These are phyloP conservation scores for Agrilus cyanescens DNA, from an alignment of 2,888 invertebrate genomes.

Conservation along the genomic window DNA sequence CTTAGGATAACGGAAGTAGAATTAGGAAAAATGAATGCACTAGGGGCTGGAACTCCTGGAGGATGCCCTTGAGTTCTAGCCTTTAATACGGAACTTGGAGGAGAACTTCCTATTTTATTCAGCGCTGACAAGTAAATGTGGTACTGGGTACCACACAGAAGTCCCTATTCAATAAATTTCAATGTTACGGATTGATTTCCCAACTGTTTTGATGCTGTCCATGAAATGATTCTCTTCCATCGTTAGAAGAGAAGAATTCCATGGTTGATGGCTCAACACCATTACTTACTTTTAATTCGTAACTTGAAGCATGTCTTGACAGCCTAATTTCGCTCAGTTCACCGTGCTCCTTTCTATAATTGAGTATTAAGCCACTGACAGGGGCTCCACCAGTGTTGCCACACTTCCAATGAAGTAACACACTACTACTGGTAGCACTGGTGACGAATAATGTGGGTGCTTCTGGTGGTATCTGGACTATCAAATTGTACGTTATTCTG, in stretches of 20 bases:
- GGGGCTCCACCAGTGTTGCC: slow-evolving; percentile 57
- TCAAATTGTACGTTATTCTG: slow-evolving; percentile 48
- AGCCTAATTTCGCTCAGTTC: slow-evolving; percentile 53
- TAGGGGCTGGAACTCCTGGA: slow-evolving; percentile 53
- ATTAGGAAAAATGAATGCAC: slow-evolving; percentile 54
- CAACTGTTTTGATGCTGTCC: too few species aligned
- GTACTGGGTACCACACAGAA: slow-evolving; percentile 61
- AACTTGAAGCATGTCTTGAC: slow-evolving; percentile 52
- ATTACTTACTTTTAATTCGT: slow-evolving; percentile 48
- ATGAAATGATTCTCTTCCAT: too few species aligned
- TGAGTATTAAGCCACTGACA: slow-evolving; percentile 54
- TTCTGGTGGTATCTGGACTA: slow-evolving; percentile 63
- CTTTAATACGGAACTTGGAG: slow-evolving; percentile 54
- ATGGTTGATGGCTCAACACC: background rate
- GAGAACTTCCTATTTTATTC: slow-evolving; percentile 60
- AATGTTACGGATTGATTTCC: too few species aligned
- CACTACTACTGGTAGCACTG: slow-evolving; percentile 63
- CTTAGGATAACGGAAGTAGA: slow-evolving; percentile 55
- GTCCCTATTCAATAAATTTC: slow-evolving; percentile 32
- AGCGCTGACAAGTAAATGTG: slow-evolving; percentile 57
- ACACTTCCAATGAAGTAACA: slow-evolving; percentile 64
- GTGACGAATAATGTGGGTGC: slow-evolving; percentile 63
- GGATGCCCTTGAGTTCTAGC: slow-evolving; percentile 61
- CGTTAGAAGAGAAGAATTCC: too few species aligned
- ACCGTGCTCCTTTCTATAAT: slow-evolving; percentile 52